phyloP scores from a whole-genome alignment of 2,113 vertebrate species.

The Pyxicephalus adspersus region DNA sequence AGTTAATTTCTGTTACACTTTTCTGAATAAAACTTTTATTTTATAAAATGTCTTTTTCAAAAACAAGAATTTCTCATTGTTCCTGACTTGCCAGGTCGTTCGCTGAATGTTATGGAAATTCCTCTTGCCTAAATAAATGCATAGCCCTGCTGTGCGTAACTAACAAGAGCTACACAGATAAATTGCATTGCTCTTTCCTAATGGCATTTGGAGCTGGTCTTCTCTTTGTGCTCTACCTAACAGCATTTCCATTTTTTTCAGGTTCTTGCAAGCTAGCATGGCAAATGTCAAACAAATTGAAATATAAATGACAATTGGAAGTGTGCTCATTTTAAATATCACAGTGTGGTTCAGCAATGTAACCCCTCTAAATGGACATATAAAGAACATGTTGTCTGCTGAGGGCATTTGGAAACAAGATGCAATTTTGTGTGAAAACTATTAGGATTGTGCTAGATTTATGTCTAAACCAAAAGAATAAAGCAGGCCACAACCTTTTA shows the following conservation, averaged over 20 bases:
- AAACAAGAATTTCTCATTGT: slow-evolving; percentile 17
- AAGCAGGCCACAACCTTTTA: too few species aligned
- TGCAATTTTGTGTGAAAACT: not conserved
- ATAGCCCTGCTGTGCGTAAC: slow-evolving; percentile 61
- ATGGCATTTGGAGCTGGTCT: slow-evolving; percentile 58
- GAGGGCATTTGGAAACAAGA: slow-evolving; percentile 1
- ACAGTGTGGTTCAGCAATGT: slow-evolving; percentile 21
- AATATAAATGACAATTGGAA: slow-evolving; percentile 49
- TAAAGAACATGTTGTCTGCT: slow-evolving; percentile 29
- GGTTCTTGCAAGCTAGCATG: slow-evolving; percentile 41
- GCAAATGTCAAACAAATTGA: slow-evolving; percentile 46
- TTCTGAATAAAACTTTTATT: not conserved
- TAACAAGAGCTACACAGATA: slow-evolving; percentile 68
- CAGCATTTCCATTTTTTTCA: slow-evolving; percentile 55
- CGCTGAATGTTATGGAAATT: slow-evolving; percentile 64
- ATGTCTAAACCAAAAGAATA: not conserved
- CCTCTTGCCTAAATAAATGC: slow-evolving; percentile 52
- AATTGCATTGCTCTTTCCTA: slow-evolving; percentile 57
- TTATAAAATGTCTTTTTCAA: not conserved
- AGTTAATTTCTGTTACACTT: not conserved
- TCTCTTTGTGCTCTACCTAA: slow-evolving; percentile 52
- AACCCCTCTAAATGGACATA: not conserved
- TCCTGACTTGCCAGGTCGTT: not conserved
- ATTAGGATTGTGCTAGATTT: not conserved
- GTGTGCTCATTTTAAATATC: slow-evolving; percentile 45